Conservation (phyloP, 2,113 vertebrate genomes). For the Mugil cephalus region DNA sequence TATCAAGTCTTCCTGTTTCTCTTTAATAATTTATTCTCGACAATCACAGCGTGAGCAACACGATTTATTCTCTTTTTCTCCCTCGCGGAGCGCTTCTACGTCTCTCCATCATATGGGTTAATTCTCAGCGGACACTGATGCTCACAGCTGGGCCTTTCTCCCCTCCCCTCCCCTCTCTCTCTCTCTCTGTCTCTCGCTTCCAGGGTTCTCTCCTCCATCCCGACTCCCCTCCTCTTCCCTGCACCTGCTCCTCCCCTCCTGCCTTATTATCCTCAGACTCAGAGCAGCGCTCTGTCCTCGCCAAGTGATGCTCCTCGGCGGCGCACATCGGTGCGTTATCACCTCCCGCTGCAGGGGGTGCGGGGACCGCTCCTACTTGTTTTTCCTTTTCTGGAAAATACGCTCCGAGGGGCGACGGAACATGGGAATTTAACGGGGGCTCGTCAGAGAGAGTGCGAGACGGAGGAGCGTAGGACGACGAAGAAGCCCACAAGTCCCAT, state of each 20-base stretch:
- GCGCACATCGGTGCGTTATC: conserved; percentile 33
- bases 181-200: conserved; percentile 19
- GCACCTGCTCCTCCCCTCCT: conserved; percentile 75
- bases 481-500: conserved; percentile 52
- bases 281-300: conserved; percentile 51
- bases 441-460: conserved; percentile 21
- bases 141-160: conserved; percentile 36
- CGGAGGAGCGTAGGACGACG: conserved; percentile 33
- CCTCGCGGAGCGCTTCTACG: neutral
- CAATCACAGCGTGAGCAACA: conserved; percentile 16
- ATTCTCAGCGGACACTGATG: conserved; percentile 56
- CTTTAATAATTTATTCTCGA: conserved; percentile 24
- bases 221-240: conserved; percentile 51
- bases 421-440: conserved; percentile 47
- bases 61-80: neutral
- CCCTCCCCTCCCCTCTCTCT: neutral
- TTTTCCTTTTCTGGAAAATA: conserved; percentile 15
- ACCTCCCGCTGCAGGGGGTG: conserved; percentile 21
- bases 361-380: conserved; percentile 15
- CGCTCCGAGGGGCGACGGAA: neutral
- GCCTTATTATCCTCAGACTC: conserved; percentile 62
- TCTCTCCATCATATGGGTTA: conserved; percentile 42
- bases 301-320: conserved; percentile 66
- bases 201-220: conserved; percentile 29
- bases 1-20: conserved; percentile 1